A percentile compares a stretch with the other conserved stretches of the same genome.
These are phyloP conservation scores for Amphipoea lucens DNA, from an alignment of 2,888 invertebrate species.

Conservation along the genomic window DNA sequence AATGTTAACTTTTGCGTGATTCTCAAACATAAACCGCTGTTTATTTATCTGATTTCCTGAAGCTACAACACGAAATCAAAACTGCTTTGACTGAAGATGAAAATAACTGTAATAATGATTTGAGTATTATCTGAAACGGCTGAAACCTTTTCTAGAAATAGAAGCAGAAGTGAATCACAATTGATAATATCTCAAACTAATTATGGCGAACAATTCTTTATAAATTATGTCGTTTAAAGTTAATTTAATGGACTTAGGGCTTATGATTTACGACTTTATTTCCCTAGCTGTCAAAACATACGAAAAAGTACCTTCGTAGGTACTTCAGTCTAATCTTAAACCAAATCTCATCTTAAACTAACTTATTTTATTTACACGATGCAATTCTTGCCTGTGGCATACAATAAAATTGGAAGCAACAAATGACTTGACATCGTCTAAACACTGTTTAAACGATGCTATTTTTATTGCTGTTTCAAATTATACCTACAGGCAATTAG, in stretches of 20 bases:
- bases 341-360: background rate
- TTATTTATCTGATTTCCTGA: conserved; percentile 42
- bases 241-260: background rate
- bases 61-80: conserved; percentile 35
- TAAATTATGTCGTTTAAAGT: background rate
- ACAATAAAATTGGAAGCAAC: background rate
- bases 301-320: background rate
- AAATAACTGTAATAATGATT: conserved; percentile 17
- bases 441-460: no score
- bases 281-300: background rate
- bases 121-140: background rate
- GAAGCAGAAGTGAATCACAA: background rate
- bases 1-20: conserved; percentile 42
- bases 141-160: background rate
- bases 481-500: no score
- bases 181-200: background rate
- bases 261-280: background rate
- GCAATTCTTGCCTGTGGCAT: background rate
- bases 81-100: conserved; percentile 1
- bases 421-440: no score
- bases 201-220: background rate
- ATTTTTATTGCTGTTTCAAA: no score
- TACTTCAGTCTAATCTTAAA: background rate
- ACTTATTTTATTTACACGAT: background rate
- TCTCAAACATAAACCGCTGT: conserved; percentile 35